phyloP scores from a whole-genome alignment of 2,888 invertebrate species.

The Torymus aiolomorphi region DNA sequence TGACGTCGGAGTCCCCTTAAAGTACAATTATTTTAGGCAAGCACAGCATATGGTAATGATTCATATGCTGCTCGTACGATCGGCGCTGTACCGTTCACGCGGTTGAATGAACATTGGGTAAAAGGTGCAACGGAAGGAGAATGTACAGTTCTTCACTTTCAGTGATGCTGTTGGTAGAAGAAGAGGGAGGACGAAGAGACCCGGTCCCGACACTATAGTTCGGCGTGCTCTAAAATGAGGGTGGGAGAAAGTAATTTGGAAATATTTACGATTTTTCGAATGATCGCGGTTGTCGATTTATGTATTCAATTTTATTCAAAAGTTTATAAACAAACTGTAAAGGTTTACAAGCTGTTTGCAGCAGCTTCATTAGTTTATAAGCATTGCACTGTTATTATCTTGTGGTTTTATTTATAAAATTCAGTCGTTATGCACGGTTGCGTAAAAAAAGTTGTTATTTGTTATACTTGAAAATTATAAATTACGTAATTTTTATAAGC shows the following conservation, averaged over 20 bases:
- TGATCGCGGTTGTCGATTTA: no score
- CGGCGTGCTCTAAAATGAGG: not conserved
- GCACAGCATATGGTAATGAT: conserved; percentile 19
- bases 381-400: no score
- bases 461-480: no score
- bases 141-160: conserved; percentile 6
- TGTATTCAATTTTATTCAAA: no score
- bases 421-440: no score
- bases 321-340: no score
- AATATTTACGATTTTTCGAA: no score
- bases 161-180: not conserved
- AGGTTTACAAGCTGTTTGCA: no score
- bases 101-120: conserved; percentile 12
- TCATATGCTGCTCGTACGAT: not conserved
- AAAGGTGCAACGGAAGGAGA: conserved; percentile 22
- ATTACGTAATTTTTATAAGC: not conserved
- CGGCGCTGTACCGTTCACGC: not conserved
- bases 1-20: no score
- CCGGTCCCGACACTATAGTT: not conserved
- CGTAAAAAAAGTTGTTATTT: no score
- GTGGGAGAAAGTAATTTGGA: not conserved
- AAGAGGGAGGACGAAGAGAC: not conserved
- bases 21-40: not conserved
- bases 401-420: no score
- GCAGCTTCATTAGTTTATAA: no score